A percentile compares a stretch with the other conserved stretches of the same genome.
phyloP scores from a whole-genome alignment of 2,797 vertebrate species.

The Epinephelus coioides region DNA sequence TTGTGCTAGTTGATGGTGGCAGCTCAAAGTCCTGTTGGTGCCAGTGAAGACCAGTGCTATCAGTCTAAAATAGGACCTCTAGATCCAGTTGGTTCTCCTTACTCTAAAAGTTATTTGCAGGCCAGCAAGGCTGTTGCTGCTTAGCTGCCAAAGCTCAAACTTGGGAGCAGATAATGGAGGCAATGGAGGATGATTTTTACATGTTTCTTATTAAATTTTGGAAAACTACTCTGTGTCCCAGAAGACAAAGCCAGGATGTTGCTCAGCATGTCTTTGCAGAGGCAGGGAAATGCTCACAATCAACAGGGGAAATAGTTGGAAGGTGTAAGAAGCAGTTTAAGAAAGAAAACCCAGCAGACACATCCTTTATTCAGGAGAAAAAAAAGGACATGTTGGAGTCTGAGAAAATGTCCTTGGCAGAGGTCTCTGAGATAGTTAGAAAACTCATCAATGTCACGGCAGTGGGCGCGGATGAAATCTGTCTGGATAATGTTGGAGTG shows the following conservation, averaged over 20 bases:
- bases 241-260: background rate
- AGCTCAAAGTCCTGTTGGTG: slow-evolving; percentile 1
- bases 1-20: background rate
- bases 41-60: slow-evolving; percentile 10
- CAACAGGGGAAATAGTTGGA: slow-evolving; percentile 22
- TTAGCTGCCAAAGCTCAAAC: slow-evolving; percentile 10
- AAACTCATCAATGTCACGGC: slow-evolving; percentile 12
- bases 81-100: slow-evolving; percentile 21
- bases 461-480: slow-evolving; percentile 13
- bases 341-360: slow-evolving; percentile 7
- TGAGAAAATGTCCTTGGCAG: slow-evolving; percentile 31
- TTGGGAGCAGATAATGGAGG: slow-evolving; percentile 22
- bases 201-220: slow-evolving; percentile 9
- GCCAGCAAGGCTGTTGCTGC: slow-evolving; percentile 18
- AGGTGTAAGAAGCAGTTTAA: slow-evolving; percentile 20
- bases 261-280: slow-evolving; percentile 7
- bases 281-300: background rate
- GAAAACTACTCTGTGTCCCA: slow-evolving; percentile 21
- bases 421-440: slow-evolving; percentile 17
- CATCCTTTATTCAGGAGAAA: slow-evolving; percentile 11
- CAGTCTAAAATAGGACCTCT: slow-evolving; percentile 44
- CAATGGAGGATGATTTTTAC: slow-evolving; percentile 12
- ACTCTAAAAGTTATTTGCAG: slow-evolving; percentile 44
- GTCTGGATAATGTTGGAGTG: slow-evolving; percentile 3
- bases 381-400: background rate